These are phyloP conservation scores for Ageneiosus marmoratus DNA, from an alignment of 2,113 vertebrate species.

Conservation along the genomic window DNA sequence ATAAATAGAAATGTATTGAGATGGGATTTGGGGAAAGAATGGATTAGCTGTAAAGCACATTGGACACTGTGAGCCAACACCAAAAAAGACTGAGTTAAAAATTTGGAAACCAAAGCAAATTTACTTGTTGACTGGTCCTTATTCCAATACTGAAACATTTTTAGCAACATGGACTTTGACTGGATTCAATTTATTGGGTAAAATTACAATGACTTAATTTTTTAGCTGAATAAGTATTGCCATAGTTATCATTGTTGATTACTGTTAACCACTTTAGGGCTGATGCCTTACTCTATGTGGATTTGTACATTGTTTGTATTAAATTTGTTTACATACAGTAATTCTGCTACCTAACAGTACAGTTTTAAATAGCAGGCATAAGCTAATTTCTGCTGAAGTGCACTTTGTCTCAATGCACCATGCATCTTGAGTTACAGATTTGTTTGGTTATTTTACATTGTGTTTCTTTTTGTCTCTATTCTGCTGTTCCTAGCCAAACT, in stretches of 20 bases:
- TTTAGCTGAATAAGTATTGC: not conserved
- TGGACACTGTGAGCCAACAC: conserved; percentile 3
- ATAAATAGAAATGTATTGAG: not conserved
- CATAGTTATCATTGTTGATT: not conserved
- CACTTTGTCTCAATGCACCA: not conserved
- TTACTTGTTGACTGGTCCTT: not conserved
- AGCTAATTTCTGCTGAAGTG: not conserved
- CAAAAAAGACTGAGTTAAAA: conserved; percentile 6
- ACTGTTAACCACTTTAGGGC: not conserved
- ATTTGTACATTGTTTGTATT: not conserved
- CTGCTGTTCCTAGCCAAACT: not conserved
- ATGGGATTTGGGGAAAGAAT: not conserved
- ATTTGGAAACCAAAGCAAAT: conserved; percentile 1
- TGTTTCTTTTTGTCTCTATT: not conserved
- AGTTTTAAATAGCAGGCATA: not conserved
- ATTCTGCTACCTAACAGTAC: not conserved
- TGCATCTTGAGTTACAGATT: no score
- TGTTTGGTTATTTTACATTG: not conserved
- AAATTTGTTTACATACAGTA: conserved; percentile 14
- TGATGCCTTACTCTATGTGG: not conserved
- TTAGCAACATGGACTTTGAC: not conserved
- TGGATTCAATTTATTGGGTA: not conserved
- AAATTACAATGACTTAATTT: not conserved
- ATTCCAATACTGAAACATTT: not conserved
- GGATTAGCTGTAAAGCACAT: not conserved